phyloP scores from a whole-genome alignment of 2,113 vertebrate genomes.

The Ariopsis seemanni region DNA sequence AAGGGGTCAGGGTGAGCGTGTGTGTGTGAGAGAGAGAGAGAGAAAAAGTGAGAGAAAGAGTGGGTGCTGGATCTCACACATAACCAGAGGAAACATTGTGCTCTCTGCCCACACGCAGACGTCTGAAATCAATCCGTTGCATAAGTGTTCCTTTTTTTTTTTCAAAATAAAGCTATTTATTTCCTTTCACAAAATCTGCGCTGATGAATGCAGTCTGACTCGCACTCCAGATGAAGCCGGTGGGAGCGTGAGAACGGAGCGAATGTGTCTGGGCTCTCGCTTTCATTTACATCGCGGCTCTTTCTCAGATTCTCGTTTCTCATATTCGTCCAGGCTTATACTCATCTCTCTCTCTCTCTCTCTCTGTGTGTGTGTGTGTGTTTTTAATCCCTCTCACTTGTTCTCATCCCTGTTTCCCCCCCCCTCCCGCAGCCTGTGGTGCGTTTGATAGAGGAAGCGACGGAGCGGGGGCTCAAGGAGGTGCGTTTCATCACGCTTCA shows the following conservation, averaged over 20 bases:
- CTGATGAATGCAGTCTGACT: constrained; percentile 43
- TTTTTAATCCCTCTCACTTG: no score
- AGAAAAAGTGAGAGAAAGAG: no score
- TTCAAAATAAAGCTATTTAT: constrained; percentile 46
- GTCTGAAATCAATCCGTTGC: constrained; percentile 47
- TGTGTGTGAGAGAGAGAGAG: not conserved
- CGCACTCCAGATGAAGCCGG: constrained; percentile 30
- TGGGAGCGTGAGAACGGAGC: constrained; percentile 28
- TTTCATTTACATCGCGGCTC: not conserved
- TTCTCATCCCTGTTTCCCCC: not conserved
- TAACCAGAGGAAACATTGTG: constrained; percentile 44
- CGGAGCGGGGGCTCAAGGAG: constrained; percentile 87
- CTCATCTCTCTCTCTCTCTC: not conserved
- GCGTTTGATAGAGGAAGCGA: constrained; percentile 91
- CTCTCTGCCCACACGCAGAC: constrained; percentile 47
- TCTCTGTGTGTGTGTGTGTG: no score
- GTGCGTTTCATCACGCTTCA: constrained; percentile 95
- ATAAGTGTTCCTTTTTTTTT: constrained; percentile 35
- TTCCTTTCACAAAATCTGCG: constrained; percentile 42
- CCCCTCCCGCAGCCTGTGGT: constrained; percentile 81
- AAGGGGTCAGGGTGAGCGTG: not conserved
- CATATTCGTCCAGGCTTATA: not conserved
- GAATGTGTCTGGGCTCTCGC: not conserved
- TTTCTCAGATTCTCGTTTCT: not conserved
- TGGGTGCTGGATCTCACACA: constrained; percentile 20